Evolutionary conservation across 2,888 invertebrate genomes (phyloP).

Genomic region (Rhabditoides inermis): DNA sequence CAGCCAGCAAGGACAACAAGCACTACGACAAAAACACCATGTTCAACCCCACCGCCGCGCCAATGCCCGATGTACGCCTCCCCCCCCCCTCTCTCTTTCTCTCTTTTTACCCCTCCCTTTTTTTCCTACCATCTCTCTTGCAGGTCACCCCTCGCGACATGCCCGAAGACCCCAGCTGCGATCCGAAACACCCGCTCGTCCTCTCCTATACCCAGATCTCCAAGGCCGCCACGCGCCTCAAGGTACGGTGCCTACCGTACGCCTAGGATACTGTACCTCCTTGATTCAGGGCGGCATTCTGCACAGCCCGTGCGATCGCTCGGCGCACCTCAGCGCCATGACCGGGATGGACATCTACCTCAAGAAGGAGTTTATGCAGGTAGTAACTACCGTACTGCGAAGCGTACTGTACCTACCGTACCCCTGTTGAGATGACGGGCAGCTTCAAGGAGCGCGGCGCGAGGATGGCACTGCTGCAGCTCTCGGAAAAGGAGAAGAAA

Average conservation of each 20-base stretch:
- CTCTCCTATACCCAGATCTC: constrained; percentile 23
- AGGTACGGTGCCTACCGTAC: not conserved
- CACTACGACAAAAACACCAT: too few relatives aligned
- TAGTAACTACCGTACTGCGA: not conserved
- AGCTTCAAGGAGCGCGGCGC: constrained; percentile 93
- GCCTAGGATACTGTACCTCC: not conserved
- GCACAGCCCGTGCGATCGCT: constrained; percentile 78
- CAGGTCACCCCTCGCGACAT: too few relatives aligned
- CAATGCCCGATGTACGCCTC: too few relatives aligned
- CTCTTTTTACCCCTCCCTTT: too few relatives aligned
- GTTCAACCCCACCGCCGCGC: too few relatives aligned
- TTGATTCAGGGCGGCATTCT: constrained; percentile 66
- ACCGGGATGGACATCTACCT: constrained; percentile 78
- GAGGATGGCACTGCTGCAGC: constrained; percentile 72
- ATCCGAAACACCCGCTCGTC: constrained; percentile 27
- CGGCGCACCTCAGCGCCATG: constrained; percentile 66
- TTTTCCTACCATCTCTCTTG: too few relatives aligned
- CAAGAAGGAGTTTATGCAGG: constrained; percentile 83
- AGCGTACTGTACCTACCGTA: not conserved
- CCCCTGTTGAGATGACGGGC: constrained; percentile 72
- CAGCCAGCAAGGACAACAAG: too few relatives aligned
- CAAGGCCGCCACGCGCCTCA: constrained; percentile 70
- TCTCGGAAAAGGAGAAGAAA: constrained; percentile 64
- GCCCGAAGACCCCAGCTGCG: constrained; percentile 24
- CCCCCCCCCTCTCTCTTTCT: too few relatives aligned